Conservation (phyloP, 2,797 vertebrate genomes). For the Fringilla coelebs region DNA sequence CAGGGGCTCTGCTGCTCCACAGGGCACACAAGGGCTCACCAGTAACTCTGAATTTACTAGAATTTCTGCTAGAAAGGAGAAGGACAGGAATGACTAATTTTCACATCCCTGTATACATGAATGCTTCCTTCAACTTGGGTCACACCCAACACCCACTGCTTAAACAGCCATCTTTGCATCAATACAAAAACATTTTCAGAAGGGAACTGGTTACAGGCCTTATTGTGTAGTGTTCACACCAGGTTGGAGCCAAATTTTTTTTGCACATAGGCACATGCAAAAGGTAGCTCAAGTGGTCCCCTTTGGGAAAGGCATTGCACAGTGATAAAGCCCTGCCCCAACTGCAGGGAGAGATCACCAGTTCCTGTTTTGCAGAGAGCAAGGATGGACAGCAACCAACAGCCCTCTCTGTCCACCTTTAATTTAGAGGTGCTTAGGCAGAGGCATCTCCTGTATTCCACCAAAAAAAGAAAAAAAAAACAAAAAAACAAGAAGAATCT, state of each 20-base stretch:
- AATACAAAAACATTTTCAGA: not conserved
- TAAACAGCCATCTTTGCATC: not conserved
- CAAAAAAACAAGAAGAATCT: not conserved
- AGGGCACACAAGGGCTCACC: accelerated
- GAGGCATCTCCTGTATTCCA: not conserved
- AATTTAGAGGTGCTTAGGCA: not conserved
- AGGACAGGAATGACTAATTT: not conserved
- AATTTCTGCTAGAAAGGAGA: not conserved
- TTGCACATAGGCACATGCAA: not conserved
- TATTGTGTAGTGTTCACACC: accelerated
- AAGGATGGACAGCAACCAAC: not conserved
- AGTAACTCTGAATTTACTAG: not conserved
- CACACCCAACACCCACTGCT: not conserved
- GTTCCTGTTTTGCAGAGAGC: not conserved
- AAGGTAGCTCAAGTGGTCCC: not conserved
- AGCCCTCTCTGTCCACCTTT: not conserved
- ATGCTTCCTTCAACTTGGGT: not conserved
- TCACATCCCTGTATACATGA: not conserved
- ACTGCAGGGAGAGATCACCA: not conserved
- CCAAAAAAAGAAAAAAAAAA: not conserved
- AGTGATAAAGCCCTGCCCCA: not conserved
- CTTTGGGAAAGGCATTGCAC: not conserved
- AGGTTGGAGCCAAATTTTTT: not conserved
- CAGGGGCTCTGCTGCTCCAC: not conserved
- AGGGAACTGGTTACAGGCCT: not conserved